A percentile compares a stretch with the other conserved stretches of the same genome.
These are phyloP conservation scores for Orthosia gothica DNA, from an alignment of 2,888 invertebrate genomes.

Conservation along the genomic window DNA sequence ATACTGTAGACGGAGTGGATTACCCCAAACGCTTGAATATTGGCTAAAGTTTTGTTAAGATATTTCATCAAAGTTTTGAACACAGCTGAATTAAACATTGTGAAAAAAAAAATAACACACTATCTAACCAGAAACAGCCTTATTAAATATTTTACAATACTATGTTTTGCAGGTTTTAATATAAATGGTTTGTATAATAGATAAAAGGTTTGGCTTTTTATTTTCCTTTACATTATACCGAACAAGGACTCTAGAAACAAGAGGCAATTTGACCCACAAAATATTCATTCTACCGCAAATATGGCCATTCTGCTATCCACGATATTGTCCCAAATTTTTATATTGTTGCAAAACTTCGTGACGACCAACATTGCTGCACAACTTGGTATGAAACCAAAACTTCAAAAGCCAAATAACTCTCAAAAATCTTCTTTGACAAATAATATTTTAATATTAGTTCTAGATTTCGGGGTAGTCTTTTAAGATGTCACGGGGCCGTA, in stretches of 20 bases:
- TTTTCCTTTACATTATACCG: not conserved
- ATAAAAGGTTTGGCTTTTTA: not conserved
- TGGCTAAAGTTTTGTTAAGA: conserved; percentile 5
- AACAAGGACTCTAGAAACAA: conserved; percentile 24
- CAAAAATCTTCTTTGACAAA: conserved; percentile 11
- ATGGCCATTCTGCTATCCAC: conserved; percentile 36
- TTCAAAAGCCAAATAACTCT: conserved; percentile 8
- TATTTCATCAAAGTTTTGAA: conserved; percentile 8
- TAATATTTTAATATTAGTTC: conserved; percentile 12
- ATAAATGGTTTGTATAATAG: not conserved
- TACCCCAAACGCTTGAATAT: conserved; percentile 7
- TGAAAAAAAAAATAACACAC: not conserved
- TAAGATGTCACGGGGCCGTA: no score
- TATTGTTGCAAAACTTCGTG: conserved; percentile 25
- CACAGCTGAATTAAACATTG: not conserved
- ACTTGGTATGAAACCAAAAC: conserved; percentile 30
- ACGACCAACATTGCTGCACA: conserved; percentile 32
- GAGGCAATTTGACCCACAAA: conserved; percentile 30
- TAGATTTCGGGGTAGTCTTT: no score
- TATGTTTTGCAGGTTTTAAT: not conserved
- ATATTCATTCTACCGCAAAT: conserved; percentile 49
- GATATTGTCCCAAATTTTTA: conserved; percentile 32
- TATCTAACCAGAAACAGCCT: not conserved
- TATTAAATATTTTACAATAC: not conserved
- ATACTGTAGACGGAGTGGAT: conserved; percentile 15